These are phyloP conservation scores for Aldrovandia affinis DNA, from an alignment of 2,797 vertebrate genomes.

Conservation along the genomic window DNA sequence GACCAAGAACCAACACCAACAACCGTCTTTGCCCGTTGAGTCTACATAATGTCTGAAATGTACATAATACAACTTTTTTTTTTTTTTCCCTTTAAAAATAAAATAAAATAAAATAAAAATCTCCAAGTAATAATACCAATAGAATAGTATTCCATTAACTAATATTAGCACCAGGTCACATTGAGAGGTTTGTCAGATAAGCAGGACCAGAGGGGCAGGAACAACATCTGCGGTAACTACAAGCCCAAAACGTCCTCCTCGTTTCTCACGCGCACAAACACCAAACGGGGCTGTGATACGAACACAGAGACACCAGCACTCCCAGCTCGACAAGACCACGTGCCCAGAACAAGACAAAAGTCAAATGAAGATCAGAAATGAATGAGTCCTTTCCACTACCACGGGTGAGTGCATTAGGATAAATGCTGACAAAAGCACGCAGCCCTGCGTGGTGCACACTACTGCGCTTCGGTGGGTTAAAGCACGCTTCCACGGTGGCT, in stretches of 20 bases:
- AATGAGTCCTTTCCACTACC: not conserved
- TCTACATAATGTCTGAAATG: conserved; percentile 17
- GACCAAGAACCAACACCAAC: conserved; percentile 3
- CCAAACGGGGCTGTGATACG: not conserved
- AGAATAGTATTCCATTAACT: conserved; percentile 1
- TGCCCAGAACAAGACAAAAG: conserved; percentile 12
- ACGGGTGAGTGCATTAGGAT: not conserved
- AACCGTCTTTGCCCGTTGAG: not conserved
- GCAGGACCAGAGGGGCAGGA: not conserved
- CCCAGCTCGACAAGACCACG: not conserved
- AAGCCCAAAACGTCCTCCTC: not conserved
- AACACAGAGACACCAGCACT: not conserved
- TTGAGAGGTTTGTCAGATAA: not conserved
- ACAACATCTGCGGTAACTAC: not conserved
- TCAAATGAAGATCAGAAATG: not conserved
- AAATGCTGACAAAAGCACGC: not conserved
- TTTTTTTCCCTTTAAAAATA: not conserved
- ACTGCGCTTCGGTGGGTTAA: not conserved
- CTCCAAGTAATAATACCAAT: conserved; percentile 3
- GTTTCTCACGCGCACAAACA: not conserved
- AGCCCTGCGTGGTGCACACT: not conserved
- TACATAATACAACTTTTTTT: not conserved
- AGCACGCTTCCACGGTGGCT: conserved; percentile 6
- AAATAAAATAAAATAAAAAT: not conserved
- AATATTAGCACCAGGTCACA: conserved; percentile 11